Evolutionary conservation across 2,888 invertebrate species (phyloP), one percentile per base, ranked within the genome.

Genomic region (Ceriagrion tenellum): DNA sequence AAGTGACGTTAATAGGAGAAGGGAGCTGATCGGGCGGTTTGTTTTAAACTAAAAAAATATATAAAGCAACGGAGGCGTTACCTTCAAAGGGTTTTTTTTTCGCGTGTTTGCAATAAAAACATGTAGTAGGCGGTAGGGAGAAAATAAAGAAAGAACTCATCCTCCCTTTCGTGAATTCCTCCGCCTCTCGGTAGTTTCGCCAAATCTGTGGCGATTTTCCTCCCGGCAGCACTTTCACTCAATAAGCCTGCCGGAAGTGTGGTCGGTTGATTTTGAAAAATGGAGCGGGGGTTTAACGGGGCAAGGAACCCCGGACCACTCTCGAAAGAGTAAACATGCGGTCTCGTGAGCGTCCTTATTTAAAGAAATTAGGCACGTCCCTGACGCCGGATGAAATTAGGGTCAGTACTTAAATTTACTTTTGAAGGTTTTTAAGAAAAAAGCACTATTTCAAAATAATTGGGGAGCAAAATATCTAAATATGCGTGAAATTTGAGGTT

Each of bases 261-360:
- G 89, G 55, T 47, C 26, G 20, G 55, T 26, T 47, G 89, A 55
- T n/a, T 55, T 55, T 55, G 59, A 55, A 89, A 89, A 89, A 89
- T 89, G 47, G 47, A 55, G 47, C 89, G 89, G 12, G 13, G 47
- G 47, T 47, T 55, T 26, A n/a, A 23, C 55, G 89, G 47, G 89
- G 55, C 47, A 89, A 47, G 8, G 89, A 89, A 89, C 89, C 89
- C 74, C 89, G 89, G 89, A 55, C 89, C 55, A 47, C 89, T 89
- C 20, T 10, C 74, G 30, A 16, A 20, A 55, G 89, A 26, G 89
- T 55, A 55, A 89, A 55, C 55, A 55, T 8, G 13, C 0, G 26
- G 26, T 89, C 89, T 47, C 55, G 89, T 47, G n/a, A 55, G n/a
- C 55, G 35, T 23, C 89, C 89, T 16, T 10, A 35, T 81, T 81